These are phyloP conservation scores for Perithous albicinctus DNA, from an alignment of 2,888 invertebrate genomes.

Conservation along the genomic window DNA sequence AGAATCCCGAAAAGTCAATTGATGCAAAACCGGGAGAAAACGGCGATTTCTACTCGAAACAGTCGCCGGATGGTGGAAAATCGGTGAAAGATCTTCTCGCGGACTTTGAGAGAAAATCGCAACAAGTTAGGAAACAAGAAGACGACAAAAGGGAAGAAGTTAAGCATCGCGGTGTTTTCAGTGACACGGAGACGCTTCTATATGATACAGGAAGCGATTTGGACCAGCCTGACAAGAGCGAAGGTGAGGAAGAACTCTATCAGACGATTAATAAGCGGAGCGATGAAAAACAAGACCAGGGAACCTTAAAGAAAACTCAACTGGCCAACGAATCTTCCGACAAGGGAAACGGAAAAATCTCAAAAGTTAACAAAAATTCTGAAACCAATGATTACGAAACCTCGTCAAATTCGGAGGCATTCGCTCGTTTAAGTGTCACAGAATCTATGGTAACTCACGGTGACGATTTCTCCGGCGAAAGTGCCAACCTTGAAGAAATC, in stretches of 20 bases:
- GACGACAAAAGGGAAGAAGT: conserved; percentile 77
- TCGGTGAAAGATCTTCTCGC: conserved; percentile 85
- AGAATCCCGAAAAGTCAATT: conserved; percentile 41
- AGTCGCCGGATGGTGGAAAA: conserved; percentile 76
- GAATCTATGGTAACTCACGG: conserved; percentile 83
- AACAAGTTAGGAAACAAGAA: conserved; percentile 77
- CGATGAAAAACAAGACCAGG: conserved; percentile 70
- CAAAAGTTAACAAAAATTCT: conserved; percentile 61
- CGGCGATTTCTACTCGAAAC: conserved; percentile 67
- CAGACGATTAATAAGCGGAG: conserved; percentile 64
- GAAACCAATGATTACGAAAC: conserved; percentile 72
- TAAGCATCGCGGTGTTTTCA: conserved; percentile 83
- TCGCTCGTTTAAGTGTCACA: conserved; percentile 81
- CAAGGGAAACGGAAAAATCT: background rate
- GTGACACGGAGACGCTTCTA: conserved; percentile 85
- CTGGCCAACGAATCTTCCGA: background rate
- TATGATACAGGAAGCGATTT: conserved; percentile 85
- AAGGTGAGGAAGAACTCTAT: conserved; percentile 72
- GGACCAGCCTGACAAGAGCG: conserved; percentile 78
- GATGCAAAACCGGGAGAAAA: conserved; percentile 28
- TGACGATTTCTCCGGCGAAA: conserved; percentile 79
- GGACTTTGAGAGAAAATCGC: conserved; percentile 85
- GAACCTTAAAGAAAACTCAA: conserved; percentile 63
- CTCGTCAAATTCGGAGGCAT: conserved; percentile 74
- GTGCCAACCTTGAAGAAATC: conserved; percentile 77